These are phyloP conservation scores for Limnodromus scolopaceus DNA, from an alignment of 2,797 vertebrate species.

Conservation along the genomic window DNA sequence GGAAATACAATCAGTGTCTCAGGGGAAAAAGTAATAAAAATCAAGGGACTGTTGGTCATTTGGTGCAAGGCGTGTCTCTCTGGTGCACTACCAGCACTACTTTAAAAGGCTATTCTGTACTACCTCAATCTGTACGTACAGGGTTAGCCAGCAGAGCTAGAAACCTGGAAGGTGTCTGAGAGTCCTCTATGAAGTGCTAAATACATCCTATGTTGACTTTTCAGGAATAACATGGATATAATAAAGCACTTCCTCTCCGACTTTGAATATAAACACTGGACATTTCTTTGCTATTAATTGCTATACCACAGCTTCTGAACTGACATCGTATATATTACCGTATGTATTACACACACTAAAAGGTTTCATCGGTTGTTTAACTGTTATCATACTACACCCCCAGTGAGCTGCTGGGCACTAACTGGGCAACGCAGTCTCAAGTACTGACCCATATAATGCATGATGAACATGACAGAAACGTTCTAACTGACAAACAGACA, in stretches of 20 bases:
- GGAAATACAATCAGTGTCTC: neutral
- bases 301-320: neutral
- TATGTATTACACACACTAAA: neutral
- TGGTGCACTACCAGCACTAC: neutral
- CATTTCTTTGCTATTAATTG: neutral
- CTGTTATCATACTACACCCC: neutral
- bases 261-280: neutral
- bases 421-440: neutral
- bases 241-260: neutral
- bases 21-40: neutral
- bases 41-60: neutral
- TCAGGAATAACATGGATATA: neutral
- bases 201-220: neutral
- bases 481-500: neutral
- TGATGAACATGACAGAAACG: fast-evolving
- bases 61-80: neutral
- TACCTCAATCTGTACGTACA: neutral
- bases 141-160: neutral
- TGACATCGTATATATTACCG: neutral
- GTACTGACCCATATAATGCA: neutral
- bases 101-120: neutral
- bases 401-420: neutral
- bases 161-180: neutral
- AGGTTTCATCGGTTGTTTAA: neutral
- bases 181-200: neutral